phyloP scores from a whole-genome alignment of 2,888 invertebrate genomes.

The Calliopum simillimum region DNA sequence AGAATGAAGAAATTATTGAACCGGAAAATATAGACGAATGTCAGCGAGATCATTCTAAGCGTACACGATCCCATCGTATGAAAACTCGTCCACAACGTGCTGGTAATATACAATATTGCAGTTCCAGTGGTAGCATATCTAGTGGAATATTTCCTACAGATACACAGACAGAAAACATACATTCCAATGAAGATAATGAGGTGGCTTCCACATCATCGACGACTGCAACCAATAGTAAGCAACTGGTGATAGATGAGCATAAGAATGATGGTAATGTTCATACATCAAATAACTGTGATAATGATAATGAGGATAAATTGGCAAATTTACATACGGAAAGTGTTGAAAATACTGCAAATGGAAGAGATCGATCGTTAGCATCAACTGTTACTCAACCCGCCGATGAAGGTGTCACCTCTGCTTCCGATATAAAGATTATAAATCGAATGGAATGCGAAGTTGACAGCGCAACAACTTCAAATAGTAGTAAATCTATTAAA shows the following conservation, averaged over 20 bases:
- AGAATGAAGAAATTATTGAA: too few species aligned
- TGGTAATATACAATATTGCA: conserved; percentile 5
- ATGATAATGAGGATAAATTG: neutral
- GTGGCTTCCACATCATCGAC: conserved; percentile 1
- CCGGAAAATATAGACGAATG: too few species aligned
- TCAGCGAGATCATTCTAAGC: too few species aligned
- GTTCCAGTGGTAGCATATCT: neutral
- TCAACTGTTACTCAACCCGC: conserved; percentile 34
- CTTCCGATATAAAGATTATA: conserved; percentile 51
- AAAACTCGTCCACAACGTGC: conserved; percentile 15
- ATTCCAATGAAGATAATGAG: conserved; percentile 25
- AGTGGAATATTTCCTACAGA: neutral
- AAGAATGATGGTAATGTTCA: neutral
- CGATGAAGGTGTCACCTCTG: conserved; percentile 59
- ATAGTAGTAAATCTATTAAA: too few species aligned
- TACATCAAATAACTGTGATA: conserved; percentile 8
- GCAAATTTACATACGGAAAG: neutral
- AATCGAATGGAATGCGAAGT: neutral
- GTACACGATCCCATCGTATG: conserved; percentile 13
- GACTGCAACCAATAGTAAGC: neutral
- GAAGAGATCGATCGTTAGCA: neutral
- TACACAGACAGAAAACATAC: conserved; percentile 1
- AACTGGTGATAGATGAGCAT: neutral
- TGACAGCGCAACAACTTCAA: neutral
- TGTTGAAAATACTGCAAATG: neutral